Percentiles rank a stretch among this genome's conserved stretches.
phyloP scores from a whole-genome alignment of 2,113 vertebrate species.

The Nothobranchius furzeri region DNA sequence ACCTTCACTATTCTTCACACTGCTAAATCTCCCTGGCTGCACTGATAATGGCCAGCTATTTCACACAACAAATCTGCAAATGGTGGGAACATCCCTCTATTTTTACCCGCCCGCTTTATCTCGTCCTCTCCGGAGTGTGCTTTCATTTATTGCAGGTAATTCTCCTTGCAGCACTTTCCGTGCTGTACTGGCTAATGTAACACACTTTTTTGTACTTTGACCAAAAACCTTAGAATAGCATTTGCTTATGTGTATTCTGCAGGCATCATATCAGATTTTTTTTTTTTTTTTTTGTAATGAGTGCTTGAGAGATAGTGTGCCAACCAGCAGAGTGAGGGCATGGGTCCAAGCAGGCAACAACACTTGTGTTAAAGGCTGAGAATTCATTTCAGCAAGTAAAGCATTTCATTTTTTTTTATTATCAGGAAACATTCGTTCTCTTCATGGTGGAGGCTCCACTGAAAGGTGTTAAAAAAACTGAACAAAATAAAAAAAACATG shows the following conservation, averaged over 20 bases:
- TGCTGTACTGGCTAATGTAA: constrained; percentile 53
- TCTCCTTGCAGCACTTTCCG: constrained; percentile 55
- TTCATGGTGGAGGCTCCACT: neutral
- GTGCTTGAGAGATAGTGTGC: constrained; percentile 25
- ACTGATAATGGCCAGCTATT: constrained; percentile 70
- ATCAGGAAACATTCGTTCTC: constrained; percentile 9
- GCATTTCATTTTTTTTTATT: constrained; percentile 3
- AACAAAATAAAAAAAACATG: constrained; percentile 7
- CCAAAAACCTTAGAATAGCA: constrained; percentile 40
- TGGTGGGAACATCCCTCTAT: constrained; percentile 47
- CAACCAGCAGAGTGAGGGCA: neutral
- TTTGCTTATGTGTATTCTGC: constrained; percentile 36
- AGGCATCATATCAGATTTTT: constrained; percentile 32
- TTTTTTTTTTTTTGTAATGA: neutral
- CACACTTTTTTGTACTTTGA: constrained; percentile 44
- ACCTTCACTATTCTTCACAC: constrained; percentile 74
- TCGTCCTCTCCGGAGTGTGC: constrained; percentile 48
- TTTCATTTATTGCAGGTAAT: constrained; percentile 69
- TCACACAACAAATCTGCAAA: constrained; percentile 70
- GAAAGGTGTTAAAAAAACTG: constrained; percentile 4
- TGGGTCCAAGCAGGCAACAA: constrained; percentile 23
- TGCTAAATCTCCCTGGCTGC: constrained; percentile 69
- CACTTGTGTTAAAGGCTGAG: constrained; percentile 9
- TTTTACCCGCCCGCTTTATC: constrained; percentile 62
- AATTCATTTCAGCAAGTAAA: constrained; percentile 6